phyloP scores from a whole-genome alignment of 2,113 vertebrate species.

The Calonectris borealis region DNA sequence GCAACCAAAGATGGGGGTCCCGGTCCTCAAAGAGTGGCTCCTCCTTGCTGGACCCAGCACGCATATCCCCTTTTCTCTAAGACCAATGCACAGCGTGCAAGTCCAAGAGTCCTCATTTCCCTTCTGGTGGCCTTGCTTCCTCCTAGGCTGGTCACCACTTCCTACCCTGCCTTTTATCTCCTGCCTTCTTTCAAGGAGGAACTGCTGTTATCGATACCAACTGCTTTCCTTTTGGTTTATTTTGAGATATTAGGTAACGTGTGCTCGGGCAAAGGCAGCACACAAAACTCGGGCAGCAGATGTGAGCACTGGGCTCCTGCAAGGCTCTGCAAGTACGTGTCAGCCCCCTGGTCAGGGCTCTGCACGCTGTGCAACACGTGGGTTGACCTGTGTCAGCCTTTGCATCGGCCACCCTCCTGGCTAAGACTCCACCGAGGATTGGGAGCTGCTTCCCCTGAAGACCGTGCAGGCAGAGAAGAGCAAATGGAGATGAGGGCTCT shows the following conservation, averaged over 20 bases:
- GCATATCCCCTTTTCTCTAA: neutral
- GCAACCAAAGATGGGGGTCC: neutral
- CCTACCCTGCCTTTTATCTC: neutral
- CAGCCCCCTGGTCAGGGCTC: neutral
- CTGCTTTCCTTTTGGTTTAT: neutral
- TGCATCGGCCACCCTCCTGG: no score
- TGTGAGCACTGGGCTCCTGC: neutral
- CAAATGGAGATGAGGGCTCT: neutral
- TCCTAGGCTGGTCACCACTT: neutral
- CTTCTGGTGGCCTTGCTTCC: neutral
- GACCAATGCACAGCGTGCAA: neutral
- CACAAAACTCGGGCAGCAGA: neutral
- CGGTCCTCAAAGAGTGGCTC: neutral
- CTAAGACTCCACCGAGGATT: accelerated
- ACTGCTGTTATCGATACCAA: neutral
- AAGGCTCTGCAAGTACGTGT: neutral
- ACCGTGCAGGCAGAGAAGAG: neutral
- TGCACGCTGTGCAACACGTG: neutral
- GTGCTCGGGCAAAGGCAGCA: accelerated
- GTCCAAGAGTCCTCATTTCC: neutral
- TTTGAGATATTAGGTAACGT: neutral
- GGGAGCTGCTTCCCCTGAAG: neutral
- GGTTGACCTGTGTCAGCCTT: neutral
- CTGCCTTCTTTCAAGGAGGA: neutral
- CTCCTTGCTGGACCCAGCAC: neutral